Conservation (phyloP, 1,140 invertebrate species). For the Hetaerina americana region DNA sequence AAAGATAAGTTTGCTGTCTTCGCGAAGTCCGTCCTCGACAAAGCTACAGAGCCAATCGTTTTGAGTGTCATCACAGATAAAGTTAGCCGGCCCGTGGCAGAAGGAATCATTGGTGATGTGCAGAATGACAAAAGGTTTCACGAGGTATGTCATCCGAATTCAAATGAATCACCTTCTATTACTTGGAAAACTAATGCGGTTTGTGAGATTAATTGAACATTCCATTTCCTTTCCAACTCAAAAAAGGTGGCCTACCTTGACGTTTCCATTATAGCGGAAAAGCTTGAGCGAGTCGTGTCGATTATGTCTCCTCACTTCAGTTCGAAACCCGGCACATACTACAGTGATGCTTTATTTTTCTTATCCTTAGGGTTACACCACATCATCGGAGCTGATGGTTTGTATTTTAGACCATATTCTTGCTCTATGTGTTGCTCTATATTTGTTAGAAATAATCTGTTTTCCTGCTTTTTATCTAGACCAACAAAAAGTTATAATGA, state of each 20-base stretch:
- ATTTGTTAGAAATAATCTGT: too few relatives aligned
- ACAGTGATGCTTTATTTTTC: constrained; percentile 70
- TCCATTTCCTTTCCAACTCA: constrained; percentile 16
- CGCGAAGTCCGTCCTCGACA: not conserved
- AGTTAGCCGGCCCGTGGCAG: not conserved
- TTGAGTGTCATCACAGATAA: not conserved
- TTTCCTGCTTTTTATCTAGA: too few relatives aligned
- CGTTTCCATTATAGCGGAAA: constrained; percentile 41
- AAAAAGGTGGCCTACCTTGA: constrained; percentile 43
- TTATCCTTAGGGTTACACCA: constrained; percentile 61
- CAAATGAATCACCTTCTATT: not conserved
- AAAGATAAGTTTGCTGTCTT: not conserved
- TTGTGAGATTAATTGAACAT: not conserved
- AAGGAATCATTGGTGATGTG: not conserved
- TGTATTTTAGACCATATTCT: not conserved
- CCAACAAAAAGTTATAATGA: constrained; percentile 52
- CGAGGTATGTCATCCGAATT: not conserved
- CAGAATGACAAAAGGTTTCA: not conserved
- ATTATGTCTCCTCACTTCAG: constrained; percentile 63
- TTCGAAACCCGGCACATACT: constrained; percentile 63
- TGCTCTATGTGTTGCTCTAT: too few relatives aligned
- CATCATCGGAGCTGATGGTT: constrained; percentile 37
- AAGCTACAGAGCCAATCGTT: not conserved
- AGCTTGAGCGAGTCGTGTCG: constrained; percentile 48
- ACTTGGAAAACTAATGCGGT: not conserved